Evolutionary conservation across 2,113 vertebrate genomes (phyloP).

Genomic region (Rynchops niger): DNA sequence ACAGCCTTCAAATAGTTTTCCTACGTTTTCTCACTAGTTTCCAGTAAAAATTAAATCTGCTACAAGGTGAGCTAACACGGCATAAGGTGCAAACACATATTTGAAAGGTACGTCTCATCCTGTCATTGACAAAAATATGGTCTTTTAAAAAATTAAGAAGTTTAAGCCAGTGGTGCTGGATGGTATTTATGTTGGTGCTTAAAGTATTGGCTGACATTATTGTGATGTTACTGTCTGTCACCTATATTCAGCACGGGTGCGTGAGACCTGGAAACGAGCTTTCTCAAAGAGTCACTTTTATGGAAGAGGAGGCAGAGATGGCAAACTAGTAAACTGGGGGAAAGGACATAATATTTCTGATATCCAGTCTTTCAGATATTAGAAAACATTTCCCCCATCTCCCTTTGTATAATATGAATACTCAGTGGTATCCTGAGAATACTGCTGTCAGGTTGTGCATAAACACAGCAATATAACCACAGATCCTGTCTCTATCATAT

Average conservation of each 20-base stretch:
- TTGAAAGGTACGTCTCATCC: neutral
- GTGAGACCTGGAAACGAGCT: neutral
- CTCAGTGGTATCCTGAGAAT: neutral
- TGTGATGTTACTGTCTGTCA: neutral
- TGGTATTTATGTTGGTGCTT: neutral
- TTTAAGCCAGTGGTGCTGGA: neutral
- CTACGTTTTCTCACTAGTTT: neutral
- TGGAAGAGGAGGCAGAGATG: neutral
- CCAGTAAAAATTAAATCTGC: neutral
- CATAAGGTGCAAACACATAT: rapidly evolving
- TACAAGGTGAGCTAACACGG: neutral
- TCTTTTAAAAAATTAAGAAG: neutral
- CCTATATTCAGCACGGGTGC: neutral
- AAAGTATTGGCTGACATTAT: neutral
- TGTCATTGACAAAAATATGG: neutral
- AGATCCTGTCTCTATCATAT: neutral
- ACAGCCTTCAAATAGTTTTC: neutral
- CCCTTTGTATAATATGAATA: neutral
- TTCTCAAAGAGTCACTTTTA: neutral
- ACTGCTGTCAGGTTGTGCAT: neutral
- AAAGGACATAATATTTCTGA: neutral
- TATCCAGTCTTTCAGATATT: neutral
- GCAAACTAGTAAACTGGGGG: neutral
- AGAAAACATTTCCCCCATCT: neutral
- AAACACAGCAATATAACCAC: neutral